phyloP scores from a whole-genome alignment of 2,888 invertebrate genomes.

The Incurvaria masculella region DNA sequence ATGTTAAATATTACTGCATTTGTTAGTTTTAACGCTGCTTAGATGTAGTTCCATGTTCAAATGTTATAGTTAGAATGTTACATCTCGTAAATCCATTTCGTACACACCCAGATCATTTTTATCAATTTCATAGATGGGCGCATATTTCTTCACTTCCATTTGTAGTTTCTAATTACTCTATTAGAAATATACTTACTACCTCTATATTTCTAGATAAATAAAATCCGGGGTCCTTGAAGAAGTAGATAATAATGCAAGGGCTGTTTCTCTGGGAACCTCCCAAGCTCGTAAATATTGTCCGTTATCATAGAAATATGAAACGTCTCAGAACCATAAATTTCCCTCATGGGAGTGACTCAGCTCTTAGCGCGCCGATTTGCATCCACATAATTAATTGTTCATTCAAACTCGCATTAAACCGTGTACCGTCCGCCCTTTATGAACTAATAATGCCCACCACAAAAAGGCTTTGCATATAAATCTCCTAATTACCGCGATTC shows the following conservation, averaged over 20 bases:
- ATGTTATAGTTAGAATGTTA: too few species aligned
- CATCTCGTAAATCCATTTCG: too few species aligned
- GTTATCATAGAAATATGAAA: conserved; percentile 43
- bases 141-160: too few species aligned
- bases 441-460: conserved; percentile 50
- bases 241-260: background rate
- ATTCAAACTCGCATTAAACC: conserved; percentile 41
- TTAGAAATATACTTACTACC: too few species aligned
- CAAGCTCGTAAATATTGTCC: conserved; percentile 41
- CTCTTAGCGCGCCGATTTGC: conserved; percentile 24
- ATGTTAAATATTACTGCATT: too few species aligned
- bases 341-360: conserved; percentile 46
- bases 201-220: too few species aligned
- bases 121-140: too few species aligned
- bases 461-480: conserved; percentile 54
- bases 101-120: too few species aligned
- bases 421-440: conserved; percentile 38
- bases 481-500: conserved; percentile 52
- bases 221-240: too few species aligned
- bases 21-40: too few species aligned
- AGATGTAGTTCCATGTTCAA: too few species aligned
- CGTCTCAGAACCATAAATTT: conserved; percentile 47
- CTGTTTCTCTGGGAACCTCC: conserved; percentile 15
- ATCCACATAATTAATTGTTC: conserved; percentile 24
- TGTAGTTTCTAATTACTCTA: too few species aligned